These are phyloP conservation scores for Calonectris borealis DNA, from an alignment of 2,113 vertebrate genomes.

Conservation along the genomic window DNA sequence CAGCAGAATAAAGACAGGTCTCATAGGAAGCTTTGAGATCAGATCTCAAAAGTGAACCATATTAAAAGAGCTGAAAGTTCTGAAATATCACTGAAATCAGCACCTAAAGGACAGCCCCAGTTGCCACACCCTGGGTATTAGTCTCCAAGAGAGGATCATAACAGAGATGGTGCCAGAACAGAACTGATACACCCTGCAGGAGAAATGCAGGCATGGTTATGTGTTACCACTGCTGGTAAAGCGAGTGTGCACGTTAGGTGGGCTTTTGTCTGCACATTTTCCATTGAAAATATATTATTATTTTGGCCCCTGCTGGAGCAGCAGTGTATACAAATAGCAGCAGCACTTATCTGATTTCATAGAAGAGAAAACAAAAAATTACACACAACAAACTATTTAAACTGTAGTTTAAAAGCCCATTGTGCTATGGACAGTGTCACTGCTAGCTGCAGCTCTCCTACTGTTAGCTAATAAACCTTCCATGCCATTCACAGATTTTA, in stretches of 20 bases:
- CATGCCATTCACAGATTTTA: background rate
- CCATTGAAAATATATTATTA: background rate
- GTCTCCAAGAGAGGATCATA: constrained; percentile 21
- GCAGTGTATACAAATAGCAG: background rate
- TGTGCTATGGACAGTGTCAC: background rate
- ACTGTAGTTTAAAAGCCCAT: background rate
- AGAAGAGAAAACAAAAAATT: background rate
- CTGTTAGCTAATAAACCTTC: background rate
- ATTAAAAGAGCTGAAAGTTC: background rate
- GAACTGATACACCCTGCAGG: constrained; percentile 61
- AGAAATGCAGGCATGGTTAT: background rate
- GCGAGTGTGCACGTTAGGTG: background rate
- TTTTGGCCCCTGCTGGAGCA: background rate
- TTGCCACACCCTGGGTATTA: background rate
- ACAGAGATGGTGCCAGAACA: constrained; percentile 47
- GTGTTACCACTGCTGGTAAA: background rate
- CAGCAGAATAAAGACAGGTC: background rate
- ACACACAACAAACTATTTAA: background rate
- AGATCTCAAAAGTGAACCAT: background rate
- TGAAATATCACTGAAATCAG: background rate
- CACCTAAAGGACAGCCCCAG: background rate
- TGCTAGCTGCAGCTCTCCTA: background rate
- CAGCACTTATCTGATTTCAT: background rate
- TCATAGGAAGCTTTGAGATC: background rate
- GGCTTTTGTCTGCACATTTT: background rate